A percentile compares a stretch with the other conserved stretches of the same genome.
These are phyloP conservation scores for Scrobipalpa costella DNA, from an alignment of 2,888 invertebrate genomes.

Conservation along the genomic window DNA sequence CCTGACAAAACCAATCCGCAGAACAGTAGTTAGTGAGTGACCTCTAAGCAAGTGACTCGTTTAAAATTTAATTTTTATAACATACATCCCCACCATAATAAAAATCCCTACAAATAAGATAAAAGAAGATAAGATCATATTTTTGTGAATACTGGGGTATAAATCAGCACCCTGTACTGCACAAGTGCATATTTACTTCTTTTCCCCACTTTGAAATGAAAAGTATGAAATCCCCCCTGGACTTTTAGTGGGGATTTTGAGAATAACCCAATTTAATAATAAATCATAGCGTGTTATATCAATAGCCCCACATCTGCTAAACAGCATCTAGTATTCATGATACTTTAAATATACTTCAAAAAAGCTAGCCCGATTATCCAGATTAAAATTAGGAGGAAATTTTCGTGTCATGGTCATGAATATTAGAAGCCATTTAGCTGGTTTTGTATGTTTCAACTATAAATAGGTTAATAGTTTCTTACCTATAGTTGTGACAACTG, in stretches of 20 bases:
- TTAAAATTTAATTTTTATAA: too few species aligned
- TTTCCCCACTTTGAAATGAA: neutral
- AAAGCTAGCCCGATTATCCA: too few species aligned
- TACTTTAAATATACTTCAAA: neutral
- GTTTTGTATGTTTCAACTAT: slow-evolving; percentile 7
- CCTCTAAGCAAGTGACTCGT: too few species aligned
- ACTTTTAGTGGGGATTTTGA: neutral
- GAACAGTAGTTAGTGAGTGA: too few species aligned
- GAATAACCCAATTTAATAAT: neutral
- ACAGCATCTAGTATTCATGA: neutral
- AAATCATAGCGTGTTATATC: neutral
- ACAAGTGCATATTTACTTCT: neutral
- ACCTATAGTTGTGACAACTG: neutral
- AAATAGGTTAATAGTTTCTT: neutral
- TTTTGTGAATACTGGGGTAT: too few species aligned
- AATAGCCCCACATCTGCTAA: neutral
- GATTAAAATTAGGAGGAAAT: too few species aligned
- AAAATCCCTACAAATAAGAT: too few species aligned
- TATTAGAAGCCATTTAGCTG: neutral
- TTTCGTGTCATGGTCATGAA: too few species aligned
- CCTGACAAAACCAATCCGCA: too few species aligned
- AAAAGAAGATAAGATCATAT: too few species aligned
- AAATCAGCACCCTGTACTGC: too few species aligned
- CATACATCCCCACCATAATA: too few species aligned
- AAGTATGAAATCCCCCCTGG: neutral